Percentiles rank a stretch among this genome's conserved stretches.
Conservation (phyloP, 2,113 vertebrate species). For the Chascanopsetta lugubris region DNA sequence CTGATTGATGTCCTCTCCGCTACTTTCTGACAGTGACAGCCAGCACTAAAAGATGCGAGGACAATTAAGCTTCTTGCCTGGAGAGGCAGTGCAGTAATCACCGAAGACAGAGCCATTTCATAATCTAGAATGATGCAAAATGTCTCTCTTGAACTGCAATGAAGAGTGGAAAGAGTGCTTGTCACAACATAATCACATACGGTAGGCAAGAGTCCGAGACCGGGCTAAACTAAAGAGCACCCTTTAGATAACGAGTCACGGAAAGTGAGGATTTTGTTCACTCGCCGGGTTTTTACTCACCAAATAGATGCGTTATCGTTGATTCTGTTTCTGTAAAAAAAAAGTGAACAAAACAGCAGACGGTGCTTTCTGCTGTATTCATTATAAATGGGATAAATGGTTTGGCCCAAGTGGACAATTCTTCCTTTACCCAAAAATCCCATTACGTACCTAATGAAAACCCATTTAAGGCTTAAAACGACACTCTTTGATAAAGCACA, state of each 20-base stretch:
- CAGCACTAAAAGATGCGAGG: slow-evolving; percentile 8
- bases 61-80: slow-evolving; percentile 8
- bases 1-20: slow-evolving; percentile 16
- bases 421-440: neutral
- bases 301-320: slow-evolving; percentile 24
- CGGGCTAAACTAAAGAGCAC: slow-evolving; percentile 2
- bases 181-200: slow-evolving; percentile 18
- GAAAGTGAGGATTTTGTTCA: slow-evolving; percentile 14
- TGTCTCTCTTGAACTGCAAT: slow-evolving; percentile 18
- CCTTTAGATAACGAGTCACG: slow-evolving; percentile 27
- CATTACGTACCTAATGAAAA: slow-evolving; percentile 19
- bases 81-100: slow-evolving; percentile 31
- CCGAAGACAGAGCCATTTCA: slow-evolving; percentile 17
- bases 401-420: neutral
- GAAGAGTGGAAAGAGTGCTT: slow-evolving; percentile 35
- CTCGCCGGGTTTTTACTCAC: slow-evolving; percentile 1
- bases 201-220: slow-evolving; percentile 5
- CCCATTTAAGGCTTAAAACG: neutral
- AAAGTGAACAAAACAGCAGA: slow-evolving; percentile 18
- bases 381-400: slow-evolving; percentile 43
- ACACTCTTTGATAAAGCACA: neutral
- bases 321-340: slow-evolving; percentile 25
- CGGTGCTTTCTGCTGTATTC: slow-evolving; percentile 20
- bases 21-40: neutral
- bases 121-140: slow-evolving; percentile 38